phyloP scores from a whole-genome alignment of 2,888 invertebrate species.

The Sepioteuthis lessoniana region DNA sequence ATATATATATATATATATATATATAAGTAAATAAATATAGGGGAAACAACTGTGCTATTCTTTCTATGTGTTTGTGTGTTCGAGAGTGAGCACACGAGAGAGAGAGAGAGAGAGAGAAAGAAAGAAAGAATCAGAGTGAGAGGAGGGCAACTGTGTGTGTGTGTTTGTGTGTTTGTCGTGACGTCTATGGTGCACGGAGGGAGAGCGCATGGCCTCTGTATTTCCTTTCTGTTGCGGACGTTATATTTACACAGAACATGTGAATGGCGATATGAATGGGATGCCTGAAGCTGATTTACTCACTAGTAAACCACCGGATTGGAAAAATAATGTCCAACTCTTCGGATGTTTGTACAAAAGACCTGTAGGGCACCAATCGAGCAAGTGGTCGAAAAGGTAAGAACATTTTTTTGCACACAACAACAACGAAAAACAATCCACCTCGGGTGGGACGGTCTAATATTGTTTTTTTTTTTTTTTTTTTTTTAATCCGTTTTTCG shows the following conservation, averaged over 20 bases:
- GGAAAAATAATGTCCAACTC: constrained; percentile 62
- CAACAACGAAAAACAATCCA: background rate
- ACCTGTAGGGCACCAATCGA: constrained; percentile 62
- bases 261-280: constrained; percentile 55
- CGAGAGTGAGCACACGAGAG: too few relatives aligned
- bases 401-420: background rate
- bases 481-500: too few relatives aligned
- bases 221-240: constrained; percentile 46
- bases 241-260: constrained; percentile 47
- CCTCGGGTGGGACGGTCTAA: background rate
- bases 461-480: too few relatives aligned
- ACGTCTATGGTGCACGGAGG: constrained; percentile 11
- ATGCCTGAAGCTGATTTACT: constrained; percentile 62
- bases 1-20: too few relatives aligned
- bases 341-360: constrained; percentile 62
- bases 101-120: background rate
- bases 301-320: constrained; percentile 56
- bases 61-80: background rate
- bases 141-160: background rate
- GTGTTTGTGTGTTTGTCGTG: background rate
- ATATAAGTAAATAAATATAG: background rate
- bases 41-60: background rate
- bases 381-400: constrained; percentile 69
- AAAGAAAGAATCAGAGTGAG: background rate
- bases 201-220: constrained; percentile 42